Conservation (phyloP, 2,888 invertebrate species). For the Agriopis aurantiaria region DNA sequence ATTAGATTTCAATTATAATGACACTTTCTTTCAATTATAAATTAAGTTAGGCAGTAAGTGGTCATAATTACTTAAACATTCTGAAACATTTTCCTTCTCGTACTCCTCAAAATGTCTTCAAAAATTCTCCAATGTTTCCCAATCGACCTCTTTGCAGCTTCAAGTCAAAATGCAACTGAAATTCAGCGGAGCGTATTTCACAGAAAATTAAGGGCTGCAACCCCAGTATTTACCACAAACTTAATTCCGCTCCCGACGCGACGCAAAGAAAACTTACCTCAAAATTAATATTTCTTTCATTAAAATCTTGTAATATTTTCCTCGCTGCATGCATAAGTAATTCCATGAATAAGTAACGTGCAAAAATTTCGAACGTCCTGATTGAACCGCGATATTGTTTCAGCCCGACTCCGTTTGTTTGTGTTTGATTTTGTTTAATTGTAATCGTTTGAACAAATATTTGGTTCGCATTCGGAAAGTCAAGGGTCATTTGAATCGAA, state of each 20-base stretch:
- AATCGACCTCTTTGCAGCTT: not conserved
- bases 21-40: too few relatives aligned
- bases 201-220: conserved; percentile 31
- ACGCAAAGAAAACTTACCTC: conserved; percentile 84
- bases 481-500: conserved; percentile 43
- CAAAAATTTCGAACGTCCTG: conserved; percentile 72
- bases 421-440: conserved; percentile 47
- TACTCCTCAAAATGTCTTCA: too few relatives aligned
- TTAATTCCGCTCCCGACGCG: conserved; percentile 72
- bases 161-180: conserved; percentile 50
- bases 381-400: conserved; percentile 58
- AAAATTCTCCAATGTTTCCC: not conserved
- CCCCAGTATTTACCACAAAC: conserved; percentile 58
- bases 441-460: conserved; percentile 47
- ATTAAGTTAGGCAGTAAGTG: too few relatives aligned
- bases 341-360: conserved; percentile 83
- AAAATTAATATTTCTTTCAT: conserved; percentile 87
- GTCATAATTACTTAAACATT: too few relatives aligned
- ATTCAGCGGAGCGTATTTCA: conserved; percentile 56
- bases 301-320: conserved; percentile 87
- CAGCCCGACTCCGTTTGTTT: conserved; percentile 41
- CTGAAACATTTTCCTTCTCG: too few relatives aligned
- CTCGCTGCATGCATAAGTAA: conserved; percentile 87
- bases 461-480: conserved; percentile 35
- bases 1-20: too few relatives aligned